phyloP scores from a whole-genome alignment of 2,797 vertebrate genomes.

The Sebastes elongatus region DNA sequence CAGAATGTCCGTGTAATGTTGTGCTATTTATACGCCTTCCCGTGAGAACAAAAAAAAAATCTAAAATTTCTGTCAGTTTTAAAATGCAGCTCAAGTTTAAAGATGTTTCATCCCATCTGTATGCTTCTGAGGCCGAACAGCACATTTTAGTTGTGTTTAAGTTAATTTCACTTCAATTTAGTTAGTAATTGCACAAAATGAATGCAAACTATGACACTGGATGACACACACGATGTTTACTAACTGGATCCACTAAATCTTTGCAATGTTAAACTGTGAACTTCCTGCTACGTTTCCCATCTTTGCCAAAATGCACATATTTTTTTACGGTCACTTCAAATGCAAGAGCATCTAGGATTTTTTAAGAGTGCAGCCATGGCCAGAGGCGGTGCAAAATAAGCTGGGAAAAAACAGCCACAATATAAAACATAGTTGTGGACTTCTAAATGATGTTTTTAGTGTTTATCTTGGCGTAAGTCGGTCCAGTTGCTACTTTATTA shows the following conservation, averaged over 20 bases:
- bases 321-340: slow-evolving; percentile 1
- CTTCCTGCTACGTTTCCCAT: neutral
- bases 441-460: slow-evolving; percentile 70
- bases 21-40: accelerated
- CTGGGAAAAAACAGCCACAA: slow-evolving; percentile 26
- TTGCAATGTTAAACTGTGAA: neutral
- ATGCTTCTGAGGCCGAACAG: neutral
- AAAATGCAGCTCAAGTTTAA: neutral
- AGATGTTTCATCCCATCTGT: neutral
- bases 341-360: neutral
- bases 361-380: slow-evolving; percentile 17
- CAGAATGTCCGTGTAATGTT: too few species aligned
- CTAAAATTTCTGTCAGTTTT: neutral
- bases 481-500: slow-evolving; percentile 66
- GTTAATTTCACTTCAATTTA: neutral
- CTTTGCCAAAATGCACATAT: neutral
- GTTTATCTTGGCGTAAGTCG: slow-evolving; percentile 65
- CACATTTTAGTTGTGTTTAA: neutral
- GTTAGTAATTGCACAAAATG: neutral
- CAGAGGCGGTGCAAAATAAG: slow-evolving; percentile 50
- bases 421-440: slow-evolving; percentile 65
- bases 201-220: neutral
- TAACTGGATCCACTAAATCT: neutral
- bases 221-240: neutral
- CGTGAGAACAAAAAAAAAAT: neutral